Percentiles rank a stretch among this genome's conserved stretches.
Evolutionary conservation across 2,113 vertebrate species (phyloP).

Genomic region (Etia nguti): DNA sequence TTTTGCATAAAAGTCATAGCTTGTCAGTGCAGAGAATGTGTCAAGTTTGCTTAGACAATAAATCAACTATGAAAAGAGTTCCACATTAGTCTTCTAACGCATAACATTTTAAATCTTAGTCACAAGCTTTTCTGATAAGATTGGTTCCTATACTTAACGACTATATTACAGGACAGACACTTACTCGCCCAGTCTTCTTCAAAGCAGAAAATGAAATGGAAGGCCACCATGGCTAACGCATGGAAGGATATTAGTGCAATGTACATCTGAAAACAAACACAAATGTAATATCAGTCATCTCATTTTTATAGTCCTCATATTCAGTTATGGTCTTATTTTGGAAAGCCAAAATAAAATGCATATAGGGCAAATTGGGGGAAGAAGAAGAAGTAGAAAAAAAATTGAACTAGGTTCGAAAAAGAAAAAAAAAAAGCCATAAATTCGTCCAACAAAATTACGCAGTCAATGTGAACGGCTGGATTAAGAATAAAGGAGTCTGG

Average conservation of each 20-base stretch:
- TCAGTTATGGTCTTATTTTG: not conserved
- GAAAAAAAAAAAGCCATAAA: not conserved
- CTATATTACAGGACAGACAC: conserved; percentile 56
- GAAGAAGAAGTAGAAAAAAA: not conserved
- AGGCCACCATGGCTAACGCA: conserved; percentile 87
- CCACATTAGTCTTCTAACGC: not conserved
- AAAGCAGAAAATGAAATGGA: conserved; percentile 95
- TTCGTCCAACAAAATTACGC: not conserved
- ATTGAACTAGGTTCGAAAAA: accelerated
- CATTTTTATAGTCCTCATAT: not conserved
- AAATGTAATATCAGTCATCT: not conserved
- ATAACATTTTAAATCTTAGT: not conserved
- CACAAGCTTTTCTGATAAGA: not conserved
- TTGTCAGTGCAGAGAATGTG: not conserved
- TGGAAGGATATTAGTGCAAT: conserved; percentile 96
- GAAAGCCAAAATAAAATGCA: not conserved
- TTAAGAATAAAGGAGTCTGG: not conserved
- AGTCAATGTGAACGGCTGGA: not conserved
- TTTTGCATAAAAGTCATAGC: not conserved
- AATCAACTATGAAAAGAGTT: not conserved
- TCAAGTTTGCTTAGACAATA: not conserved
- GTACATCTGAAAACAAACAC: conserved; percentile 87
- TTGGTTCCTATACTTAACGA: not conserved
- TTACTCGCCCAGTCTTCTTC: conserved; percentile 97
- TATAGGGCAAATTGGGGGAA: not conserved